Percentiles rank a stretch among this genome's conserved stretches.
Conservation (phyloP, 2,113 vertebrate species). For the Sitta europaea region DNA sequence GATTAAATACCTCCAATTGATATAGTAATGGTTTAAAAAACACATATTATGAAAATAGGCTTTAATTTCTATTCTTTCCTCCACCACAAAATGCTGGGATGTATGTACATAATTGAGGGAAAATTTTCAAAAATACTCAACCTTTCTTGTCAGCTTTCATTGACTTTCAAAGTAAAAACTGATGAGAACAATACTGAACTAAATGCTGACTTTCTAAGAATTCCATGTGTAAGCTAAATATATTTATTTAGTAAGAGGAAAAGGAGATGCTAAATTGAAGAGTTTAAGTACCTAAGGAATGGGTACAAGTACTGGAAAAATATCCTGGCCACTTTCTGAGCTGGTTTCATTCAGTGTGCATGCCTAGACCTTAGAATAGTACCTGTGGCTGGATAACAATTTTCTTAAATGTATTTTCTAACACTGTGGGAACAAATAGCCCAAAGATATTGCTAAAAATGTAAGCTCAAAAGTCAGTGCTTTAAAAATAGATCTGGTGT, state of each 20-base stretch:
- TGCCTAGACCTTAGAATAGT: not conserved
- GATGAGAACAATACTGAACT: not conserved
- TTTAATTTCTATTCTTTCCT: not conserved
- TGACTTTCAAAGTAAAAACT: not conserved
- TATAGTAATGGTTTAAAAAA: not conserved
- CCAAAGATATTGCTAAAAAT: not conserved
- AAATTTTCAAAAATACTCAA: not conserved
- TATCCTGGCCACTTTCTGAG: not conserved
- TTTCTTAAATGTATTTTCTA: not conserved
- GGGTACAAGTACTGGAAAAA: not conserved
- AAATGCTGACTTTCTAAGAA: not conserved
- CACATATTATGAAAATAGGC: not conserved
- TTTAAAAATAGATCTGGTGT: not conserved
- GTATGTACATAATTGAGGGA: not conserved
- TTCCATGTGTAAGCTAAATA: not conserved
- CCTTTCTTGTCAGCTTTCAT: not conserved
- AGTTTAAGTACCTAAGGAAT: not conserved
- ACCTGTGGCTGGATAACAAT: not conserved
- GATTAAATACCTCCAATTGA: not conserved
- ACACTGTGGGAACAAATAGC: not conserved
- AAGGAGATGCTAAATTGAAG: not conserved
- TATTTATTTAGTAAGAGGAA: not conserved
- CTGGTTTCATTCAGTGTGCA: not conserved
- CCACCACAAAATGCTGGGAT: not conserved
- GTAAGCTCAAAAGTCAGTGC: not conserved